These are phyloP conservation scores for Anolis carolinensis DNA, from an alignment of 2,113 vertebrate genomes.

Conservation along the genomic window DNA sequence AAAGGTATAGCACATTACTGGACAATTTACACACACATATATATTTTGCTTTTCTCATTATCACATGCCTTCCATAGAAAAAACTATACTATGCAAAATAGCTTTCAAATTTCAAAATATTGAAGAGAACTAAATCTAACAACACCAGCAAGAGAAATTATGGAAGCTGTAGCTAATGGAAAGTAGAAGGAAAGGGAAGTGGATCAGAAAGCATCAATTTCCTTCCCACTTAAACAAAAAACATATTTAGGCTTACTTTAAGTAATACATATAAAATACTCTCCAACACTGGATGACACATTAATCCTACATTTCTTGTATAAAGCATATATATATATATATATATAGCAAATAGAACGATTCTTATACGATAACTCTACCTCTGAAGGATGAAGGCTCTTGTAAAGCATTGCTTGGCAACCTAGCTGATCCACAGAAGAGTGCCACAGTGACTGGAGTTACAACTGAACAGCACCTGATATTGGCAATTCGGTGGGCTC, in stretches of 20 bases:
- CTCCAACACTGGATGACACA: neutral
- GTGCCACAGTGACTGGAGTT: constrained; percentile 82
- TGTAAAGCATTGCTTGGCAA: constrained; percentile 81
- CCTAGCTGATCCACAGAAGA: constrained; percentile 88
- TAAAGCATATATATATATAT: neutral
- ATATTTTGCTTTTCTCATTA: neutral
- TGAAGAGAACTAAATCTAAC: neutral
- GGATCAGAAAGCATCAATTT: neutral
- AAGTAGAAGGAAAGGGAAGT: too few species aligned
- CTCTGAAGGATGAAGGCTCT: constrained; percentile 73
- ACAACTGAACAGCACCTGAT: constrained; percentile 90
- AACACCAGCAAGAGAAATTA: neutral
- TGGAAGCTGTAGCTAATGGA: neutral
- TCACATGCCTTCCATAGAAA: neutral
- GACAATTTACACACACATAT: too few species aligned
- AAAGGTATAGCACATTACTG: too few species aligned
- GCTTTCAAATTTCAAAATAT: neutral
- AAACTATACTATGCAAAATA: neutral
- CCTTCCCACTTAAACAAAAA: neutral
- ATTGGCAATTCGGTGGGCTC: constrained; percentile 86
- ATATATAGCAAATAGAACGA: neutral
- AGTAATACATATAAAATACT: neutral
- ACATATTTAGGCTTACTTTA: neutral
- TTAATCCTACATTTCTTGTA: neutral
- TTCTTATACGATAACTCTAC: constrained; percentile 49